Percentiles rank a stretch among this genome's conserved stretches.
Conservation (phyloP, 2,888 invertebrate species). For the Crocallis elinguaria region DNA sequence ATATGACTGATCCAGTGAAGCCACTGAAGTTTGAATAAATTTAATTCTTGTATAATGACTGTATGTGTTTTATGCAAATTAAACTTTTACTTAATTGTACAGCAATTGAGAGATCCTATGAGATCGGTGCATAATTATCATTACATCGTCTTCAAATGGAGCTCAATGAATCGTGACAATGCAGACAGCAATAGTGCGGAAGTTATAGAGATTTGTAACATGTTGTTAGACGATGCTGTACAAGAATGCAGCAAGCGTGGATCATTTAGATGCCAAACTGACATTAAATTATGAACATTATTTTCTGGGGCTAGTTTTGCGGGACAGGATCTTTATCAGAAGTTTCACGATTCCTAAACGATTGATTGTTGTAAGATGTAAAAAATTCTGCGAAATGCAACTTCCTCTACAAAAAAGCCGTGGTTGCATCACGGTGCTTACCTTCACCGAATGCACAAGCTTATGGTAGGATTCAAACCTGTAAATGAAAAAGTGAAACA, state of each 20-base stretch:
- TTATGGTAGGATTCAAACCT: too few relatives aligned
- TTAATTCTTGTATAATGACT: not conserved
- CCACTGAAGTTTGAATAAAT: too few relatives aligned
- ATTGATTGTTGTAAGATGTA: too few relatives aligned
- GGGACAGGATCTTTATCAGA: too few relatives aligned
- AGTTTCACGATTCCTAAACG: too few relatives aligned
- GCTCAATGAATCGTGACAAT: conserved; percentile 2
- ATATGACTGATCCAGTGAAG: too few relatives aligned
- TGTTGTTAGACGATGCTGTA: not conserved
- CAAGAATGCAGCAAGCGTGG: not conserved
- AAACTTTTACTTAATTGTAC: not conserved
- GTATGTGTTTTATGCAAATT: not conserved
- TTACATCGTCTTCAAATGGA: not conserved
- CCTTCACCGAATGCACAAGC: too few relatives aligned
- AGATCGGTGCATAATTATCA: not conserved
- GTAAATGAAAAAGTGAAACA: too few relatives aligned
- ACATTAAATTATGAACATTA: not conserved
- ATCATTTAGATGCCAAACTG: not conserved
- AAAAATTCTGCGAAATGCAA: too few relatives aligned
- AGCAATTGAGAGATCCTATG: not conserved
- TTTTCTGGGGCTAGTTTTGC: too few relatives aligned
- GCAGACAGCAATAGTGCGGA: conserved; percentile 7
- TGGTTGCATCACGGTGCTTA: too few relatives aligned
- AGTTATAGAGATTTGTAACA: conserved; percentile 9
- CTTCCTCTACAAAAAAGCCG: too few relatives aligned